Conservation (phyloP, 2,113 vertebrate species). For the Calcarius ornatus region DNA sequence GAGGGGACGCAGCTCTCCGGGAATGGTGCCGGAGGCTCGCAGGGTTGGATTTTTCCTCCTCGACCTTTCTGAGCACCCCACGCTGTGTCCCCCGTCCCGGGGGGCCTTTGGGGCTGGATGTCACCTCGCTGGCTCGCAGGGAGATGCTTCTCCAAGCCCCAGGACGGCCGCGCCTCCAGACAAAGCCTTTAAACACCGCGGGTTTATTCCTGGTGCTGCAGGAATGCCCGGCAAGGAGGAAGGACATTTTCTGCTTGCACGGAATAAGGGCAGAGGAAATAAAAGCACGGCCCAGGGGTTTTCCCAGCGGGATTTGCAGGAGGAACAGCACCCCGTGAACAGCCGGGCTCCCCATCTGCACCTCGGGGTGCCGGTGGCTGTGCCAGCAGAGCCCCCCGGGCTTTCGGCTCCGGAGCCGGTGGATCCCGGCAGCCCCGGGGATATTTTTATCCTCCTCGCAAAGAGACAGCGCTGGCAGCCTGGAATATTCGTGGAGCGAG, state of each 20-base stretch:
- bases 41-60: not conserved
- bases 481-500: not conserved
- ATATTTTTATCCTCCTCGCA: slow-evolving; percentile 43
- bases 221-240: not conserved
- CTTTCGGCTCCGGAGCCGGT: not conserved
- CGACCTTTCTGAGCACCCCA: not conserved
- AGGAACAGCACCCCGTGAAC: not conserved
- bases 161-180: fast-evolving
- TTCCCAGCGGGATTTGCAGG: not conserved
- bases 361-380: not conserved
- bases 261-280: not conserved
- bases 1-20: fast-evolving
- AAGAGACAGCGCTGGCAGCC: not conserved
- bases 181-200: not conserved
- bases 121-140: not conserved
- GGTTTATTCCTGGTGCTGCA: not conserved
- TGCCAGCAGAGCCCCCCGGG: not conserved
- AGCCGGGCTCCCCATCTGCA: not conserved
- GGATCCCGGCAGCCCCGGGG: not conserved
- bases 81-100: fast-evolving
- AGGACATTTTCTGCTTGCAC: not conserved
- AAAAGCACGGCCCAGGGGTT: not conserved
- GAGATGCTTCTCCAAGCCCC: not conserved
- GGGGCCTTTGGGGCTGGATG: not conserved
- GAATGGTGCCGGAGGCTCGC: fast-evolving